Percentiles rank a stretch among this genome's conserved stretches.
Conservation (phyloP, 2,888 invertebrate genomes). For the Phengaris arion region DNA sequence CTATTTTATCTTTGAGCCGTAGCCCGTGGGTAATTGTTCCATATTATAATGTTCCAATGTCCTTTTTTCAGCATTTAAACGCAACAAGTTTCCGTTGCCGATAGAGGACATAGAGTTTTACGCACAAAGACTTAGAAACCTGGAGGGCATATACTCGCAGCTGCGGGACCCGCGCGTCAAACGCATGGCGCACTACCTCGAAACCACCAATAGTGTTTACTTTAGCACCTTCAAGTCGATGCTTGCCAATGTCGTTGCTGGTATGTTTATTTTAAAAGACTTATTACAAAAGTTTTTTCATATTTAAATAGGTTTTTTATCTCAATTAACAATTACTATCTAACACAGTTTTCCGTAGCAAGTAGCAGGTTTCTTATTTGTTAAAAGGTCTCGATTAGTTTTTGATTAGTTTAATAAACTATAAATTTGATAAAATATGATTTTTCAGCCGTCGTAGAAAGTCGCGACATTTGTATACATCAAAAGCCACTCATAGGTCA, state of each 20-base stretch:
- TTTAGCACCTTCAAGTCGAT: slow-evolving; percentile 86
- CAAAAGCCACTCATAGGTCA: slow-evolving; percentile 85
- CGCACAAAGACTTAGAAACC: slow-evolving; percentile 86
- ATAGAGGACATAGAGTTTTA: slow-evolving; percentile 88
- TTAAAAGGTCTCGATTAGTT: no score
- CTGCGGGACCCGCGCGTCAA: slow-evolving; percentile 89
- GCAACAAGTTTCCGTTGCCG: slow-evolving; percentile 86
- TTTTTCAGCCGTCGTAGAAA: slow-evolving; percentile 85
- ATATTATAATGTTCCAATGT: not conserved
- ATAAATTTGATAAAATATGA: not conserved
- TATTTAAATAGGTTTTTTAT: no score
- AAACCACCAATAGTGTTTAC: slow-evolving; percentile 89
- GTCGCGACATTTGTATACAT: slow-evolving; percentile 89
- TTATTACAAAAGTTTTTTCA: no score
- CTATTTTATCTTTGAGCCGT: no score
- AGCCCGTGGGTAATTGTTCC: no score
- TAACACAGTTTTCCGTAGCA: no score
- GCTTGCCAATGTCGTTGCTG: slow-evolving; percentile 88
- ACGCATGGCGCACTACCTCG: slow-evolving; percentile 89
- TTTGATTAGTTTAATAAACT: no score
- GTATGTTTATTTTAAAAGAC: slow-evolving; percentile 56
- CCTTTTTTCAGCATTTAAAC: slow-evolving; percentile 76
- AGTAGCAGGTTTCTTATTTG: no score
- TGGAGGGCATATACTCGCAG: slow-evolving; percentile 93
- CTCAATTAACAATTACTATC: no score